These are phyloP conservation scores for Cynaeus angustus DNA, from an alignment of 2,888 invertebrate genomes.

Conservation along the genomic window DNA sequence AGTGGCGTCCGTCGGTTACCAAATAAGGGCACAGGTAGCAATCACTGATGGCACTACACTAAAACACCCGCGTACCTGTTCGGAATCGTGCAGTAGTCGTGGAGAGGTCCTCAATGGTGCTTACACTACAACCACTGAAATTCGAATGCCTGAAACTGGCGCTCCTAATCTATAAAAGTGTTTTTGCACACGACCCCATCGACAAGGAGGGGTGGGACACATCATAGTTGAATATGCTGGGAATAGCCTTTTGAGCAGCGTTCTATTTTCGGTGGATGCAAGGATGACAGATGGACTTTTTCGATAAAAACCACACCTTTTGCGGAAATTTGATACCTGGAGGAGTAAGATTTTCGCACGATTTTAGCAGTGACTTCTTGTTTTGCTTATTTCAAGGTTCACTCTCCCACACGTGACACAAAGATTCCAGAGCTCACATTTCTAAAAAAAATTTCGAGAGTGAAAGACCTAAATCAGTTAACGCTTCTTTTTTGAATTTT, in stretches of 20 bases:
- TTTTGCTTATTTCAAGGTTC: conserved; percentile 8
- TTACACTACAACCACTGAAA: conserved; percentile 76
- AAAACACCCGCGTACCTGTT: conserved; percentile 68
- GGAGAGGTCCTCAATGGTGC: conserved; percentile 66
- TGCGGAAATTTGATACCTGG: conserved; percentile 68
- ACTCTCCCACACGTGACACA: too few relatives aligned
- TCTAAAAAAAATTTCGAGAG: not conserved
- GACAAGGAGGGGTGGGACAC: conserved; percentile 59
- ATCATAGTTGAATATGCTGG: conserved; percentile 60
- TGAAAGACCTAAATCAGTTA: conserved; percentile 1
- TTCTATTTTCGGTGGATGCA: conserved; percentile 74
- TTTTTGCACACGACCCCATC: conserved; percentile 77
- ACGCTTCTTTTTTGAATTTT: conserved; percentile 4
- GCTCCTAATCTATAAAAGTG: conserved; percentile 75
- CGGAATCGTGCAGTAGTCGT: conserved; percentile 68
- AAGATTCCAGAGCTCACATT: too few relatives aligned
- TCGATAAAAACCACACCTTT: conserved; percentile 70
- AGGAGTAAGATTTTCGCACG: conserved; percentile 10
- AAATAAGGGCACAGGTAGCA: conserved; percentile 62
- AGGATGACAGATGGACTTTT: conserved; percentile 67
- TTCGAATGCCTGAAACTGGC: conserved; percentile 75
- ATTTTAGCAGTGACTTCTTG: conserved; percentile 33
- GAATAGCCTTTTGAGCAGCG: conserved; percentile 74
- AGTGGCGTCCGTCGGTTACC: conserved; percentile 59
- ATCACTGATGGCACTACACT: conserved; percentile 32